phyloP scores from a whole-genome alignment of 2,888 invertebrate genomes.

The Cryptus viduatorius region DNA sequence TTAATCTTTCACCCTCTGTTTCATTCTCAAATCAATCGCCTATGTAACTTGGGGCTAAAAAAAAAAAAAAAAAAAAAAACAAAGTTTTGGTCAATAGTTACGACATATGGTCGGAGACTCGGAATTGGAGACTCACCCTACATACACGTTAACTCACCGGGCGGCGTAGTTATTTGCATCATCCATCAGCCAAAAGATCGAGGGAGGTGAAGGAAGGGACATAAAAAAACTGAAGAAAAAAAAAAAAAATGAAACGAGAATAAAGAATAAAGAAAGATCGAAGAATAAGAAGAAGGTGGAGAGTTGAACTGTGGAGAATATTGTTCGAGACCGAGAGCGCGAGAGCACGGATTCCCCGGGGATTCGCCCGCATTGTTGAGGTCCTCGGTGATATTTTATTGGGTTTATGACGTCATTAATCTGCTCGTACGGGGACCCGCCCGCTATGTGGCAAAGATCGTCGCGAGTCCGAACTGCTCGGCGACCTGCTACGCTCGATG shows the following conservation, averaged over 20 bases:
- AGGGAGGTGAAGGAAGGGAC: constrained; percentile 52
- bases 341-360: constrained; percentile 75
- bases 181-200: constrained; percentile 80
- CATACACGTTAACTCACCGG: constrained; percentile 44
- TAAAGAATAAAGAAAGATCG: constrained; percentile 45
- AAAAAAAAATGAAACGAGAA: constrained; percentile 59
- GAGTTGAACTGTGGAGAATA: constrained; percentile 51
- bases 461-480: constrained; percentile 50
- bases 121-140: not conserved
- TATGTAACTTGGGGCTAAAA: not conserved
- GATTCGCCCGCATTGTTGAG: constrained; percentile 82
- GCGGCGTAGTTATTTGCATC: constrained; percentile 82
- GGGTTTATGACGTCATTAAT: constrained; percentile 85
- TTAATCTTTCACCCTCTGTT: not conserved
- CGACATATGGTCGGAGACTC: not conserved
- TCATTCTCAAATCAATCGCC: not conserved
- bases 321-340: constrained; percentile 34
- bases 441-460: constrained; percentile 80
- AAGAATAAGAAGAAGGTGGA: constrained; percentile 55
- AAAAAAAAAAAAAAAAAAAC: not conserved
- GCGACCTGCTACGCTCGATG: constrained; percentile 39
- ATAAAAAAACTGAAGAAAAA: constrained; percentile 57
- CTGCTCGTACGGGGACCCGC: constrained; percentile 81
- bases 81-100: not conserved
- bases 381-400: constrained; percentile 83